Evolutionary conservation across 2,888 invertebrate species (phyloP).

Genomic region (Catocala sponsa): DNA sequence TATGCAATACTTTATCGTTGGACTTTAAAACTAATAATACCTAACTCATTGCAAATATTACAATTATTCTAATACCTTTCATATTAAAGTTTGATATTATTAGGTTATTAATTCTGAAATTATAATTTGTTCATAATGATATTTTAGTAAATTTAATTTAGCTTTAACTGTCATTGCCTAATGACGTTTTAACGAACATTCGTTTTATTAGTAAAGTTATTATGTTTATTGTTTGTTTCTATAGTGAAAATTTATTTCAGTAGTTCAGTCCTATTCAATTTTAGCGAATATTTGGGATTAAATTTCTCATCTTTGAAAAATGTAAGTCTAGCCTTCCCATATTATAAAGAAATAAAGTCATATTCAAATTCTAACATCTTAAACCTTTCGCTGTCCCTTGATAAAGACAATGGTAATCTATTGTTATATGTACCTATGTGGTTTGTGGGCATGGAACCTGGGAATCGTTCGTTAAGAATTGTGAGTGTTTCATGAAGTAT

Average conservation of each 20-base stretch:
- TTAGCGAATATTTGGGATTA: too few relatives aligned
- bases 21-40: conserved; percentile 20
- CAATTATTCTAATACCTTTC: conserved; percentile 29
- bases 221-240: conserved; percentile 1
- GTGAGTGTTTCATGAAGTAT: too few relatives aligned
- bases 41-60: conserved; percentile 32
- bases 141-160: conserved; percentile 12
- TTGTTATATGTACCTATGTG: too few relatives aligned
- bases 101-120: conserved; percentile 19
- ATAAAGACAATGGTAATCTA: too few relatives aligned
- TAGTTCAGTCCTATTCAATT: too few relatives aligned
- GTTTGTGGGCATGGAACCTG: too few relatives aligned
- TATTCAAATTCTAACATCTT: too few relatives aligned
- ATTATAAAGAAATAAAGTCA: too few relatives aligned
- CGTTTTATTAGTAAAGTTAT: background rate
- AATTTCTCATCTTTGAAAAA: too few relatives aligned
- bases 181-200: background rate
- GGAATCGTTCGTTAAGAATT: too few relatives aligned
- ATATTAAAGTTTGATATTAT: conserved; percentile 23
- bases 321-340: too few relatives aligned
- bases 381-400: too few relatives aligned
- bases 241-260: background rate
- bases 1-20: conserved; percentile 13
- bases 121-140: conserved; percentile 17
- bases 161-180: background rate